A percentile compares a stretch with the other conserved stretches of the same genome.
These are phyloP conservation scores for Lateolabrax maculatus DNA, from an alignment of 2,797 vertebrate species.

Conservation along the genomic window DNA sequence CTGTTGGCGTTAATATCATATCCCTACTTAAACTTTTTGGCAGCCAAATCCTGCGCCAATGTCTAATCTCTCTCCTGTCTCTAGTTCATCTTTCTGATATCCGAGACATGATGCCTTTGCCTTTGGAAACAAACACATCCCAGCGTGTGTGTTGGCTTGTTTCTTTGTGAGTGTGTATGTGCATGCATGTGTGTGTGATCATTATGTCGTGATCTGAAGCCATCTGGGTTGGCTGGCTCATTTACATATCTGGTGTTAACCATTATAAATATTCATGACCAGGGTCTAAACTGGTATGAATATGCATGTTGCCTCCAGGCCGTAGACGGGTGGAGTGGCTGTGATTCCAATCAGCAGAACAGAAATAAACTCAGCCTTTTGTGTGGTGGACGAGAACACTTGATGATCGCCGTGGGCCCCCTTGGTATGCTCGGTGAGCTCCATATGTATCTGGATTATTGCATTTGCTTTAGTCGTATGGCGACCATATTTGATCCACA, in stretches of 20 bases:
- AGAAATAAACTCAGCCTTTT: constrained; percentile 65
- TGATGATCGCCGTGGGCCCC: constrained; percentile 37
- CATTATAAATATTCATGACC: constrained; percentile 78
- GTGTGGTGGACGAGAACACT: constrained; percentile 50
- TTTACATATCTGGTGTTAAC: constrained; percentile 79
- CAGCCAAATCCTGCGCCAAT: constrained; percentile 3
- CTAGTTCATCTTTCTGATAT: constrained; percentile 8
- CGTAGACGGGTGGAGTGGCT: constrained; percentile 61
- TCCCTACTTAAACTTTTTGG: not conserved
- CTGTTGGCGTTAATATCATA: not conserved
- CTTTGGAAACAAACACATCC: constrained; percentile 33
- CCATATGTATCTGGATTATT: constrained; percentile 42
- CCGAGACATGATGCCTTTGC: constrained; percentile 27
- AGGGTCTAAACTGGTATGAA: constrained; percentile 69
- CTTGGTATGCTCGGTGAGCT: constrained; percentile 25
- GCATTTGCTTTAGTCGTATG: constrained; percentile 45
- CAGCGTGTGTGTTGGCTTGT: not conserved
- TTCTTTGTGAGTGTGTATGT: constrained; percentile 21
- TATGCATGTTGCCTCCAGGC: constrained; percentile 78
- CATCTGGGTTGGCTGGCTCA: constrained; percentile 75
- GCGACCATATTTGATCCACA: constrained; percentile 21
- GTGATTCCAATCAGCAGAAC: constrained; percentile 70
- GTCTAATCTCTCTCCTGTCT: constrained; percentile 18
- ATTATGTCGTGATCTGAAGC: constrained; percentile 77
- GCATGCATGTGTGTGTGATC: constrained; percentile 55